Percentiles rank a stretch among this genome's conserved stretches.
These are phyloP conservation scores for Cyphomyrmex costatus DNA, from an alignment of 1,140 invertebrate genomes.

Conservation along the genomic window DNA sequence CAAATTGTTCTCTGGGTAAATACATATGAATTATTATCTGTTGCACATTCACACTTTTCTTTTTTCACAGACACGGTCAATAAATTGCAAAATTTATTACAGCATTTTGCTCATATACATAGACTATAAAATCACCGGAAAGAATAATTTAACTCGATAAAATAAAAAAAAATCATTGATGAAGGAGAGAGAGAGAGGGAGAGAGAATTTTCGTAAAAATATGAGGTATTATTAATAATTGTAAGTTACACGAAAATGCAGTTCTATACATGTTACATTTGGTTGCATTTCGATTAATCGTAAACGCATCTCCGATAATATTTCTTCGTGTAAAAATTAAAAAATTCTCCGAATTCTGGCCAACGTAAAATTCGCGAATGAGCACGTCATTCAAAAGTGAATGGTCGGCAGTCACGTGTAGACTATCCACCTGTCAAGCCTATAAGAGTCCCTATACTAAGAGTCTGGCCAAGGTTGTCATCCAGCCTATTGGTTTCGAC, in stretches of 20 bases:
- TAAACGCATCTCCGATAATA: not conserved
- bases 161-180: not conserved
- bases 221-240: not conserved
- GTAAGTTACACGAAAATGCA: not conserved
- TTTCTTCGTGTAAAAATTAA: not conserved
- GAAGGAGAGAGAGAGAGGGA: too few species aligned
- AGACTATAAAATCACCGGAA: not conserved
- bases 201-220: not conserved
- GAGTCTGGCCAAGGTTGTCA: too few species aligned
- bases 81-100: not conserved
- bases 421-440: not conserved
- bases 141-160: not conserved
- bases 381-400: not conserved
- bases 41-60: not conserved
- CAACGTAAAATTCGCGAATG: not conserved
- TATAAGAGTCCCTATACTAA: too few species aligned
- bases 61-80: not conserved
- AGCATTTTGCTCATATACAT: not conserved
- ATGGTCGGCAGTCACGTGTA: not conserved
- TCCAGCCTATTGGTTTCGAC: too few species aligned
- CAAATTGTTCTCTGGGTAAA: too few species aligned
- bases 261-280: not conserved
- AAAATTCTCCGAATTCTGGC: not conserved
- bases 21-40: conserved; percentile 8
- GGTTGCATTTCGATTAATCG: not conserved